These are phyloP conservation scores for Macroteleia sp. DNA, from an alignment of 2,888 invertebrate genomes.

Conservation along the genomic window DNA sequence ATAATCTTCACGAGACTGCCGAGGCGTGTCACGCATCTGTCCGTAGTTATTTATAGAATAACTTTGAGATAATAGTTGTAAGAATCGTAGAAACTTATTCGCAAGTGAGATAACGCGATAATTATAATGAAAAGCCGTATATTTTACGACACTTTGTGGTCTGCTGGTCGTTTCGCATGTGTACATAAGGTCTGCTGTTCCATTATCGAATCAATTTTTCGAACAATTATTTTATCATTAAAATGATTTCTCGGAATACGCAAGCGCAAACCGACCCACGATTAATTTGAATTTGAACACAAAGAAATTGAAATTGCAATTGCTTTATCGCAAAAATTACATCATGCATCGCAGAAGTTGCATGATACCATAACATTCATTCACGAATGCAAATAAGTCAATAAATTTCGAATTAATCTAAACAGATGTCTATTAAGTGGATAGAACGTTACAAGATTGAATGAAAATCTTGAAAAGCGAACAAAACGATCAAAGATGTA, in stretches of 20 bases:
- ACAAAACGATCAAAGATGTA: too few species aligned
- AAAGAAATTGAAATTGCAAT: too few species aligned
- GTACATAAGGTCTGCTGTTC: not conserved
- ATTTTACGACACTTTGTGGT: constrained; percentile 34
- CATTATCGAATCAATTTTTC: not conserved
- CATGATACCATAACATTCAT: not conserved
- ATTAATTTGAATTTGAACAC: too few species aligned
- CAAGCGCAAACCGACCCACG: not conserved
- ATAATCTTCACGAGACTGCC: constrained; percentile 72
- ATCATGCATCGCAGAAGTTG: not conserved
- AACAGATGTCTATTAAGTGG: not conserved
- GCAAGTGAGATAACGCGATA: constrained; percentile 42
- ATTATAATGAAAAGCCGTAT: constrained; percentile 39
- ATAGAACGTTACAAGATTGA: too few species aligned
- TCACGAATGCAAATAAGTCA: not conserved
- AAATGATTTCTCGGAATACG: not conserved
- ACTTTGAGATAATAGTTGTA: constrained; percentile 53
- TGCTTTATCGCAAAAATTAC: not conserved
- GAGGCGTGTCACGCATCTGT: constrained; percentile 80
- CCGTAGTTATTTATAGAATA: constrained; percentile 64
- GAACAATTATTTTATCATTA: constrained; percentile 1
- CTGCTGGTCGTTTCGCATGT: not conserved
- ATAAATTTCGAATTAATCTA: not conserved
- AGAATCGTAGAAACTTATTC: constrained; percentile 47
- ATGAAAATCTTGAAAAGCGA: too few species aligned